phyloP scores from a whole-genome alignment of 1,140 invertebrate genomes.

The Prorops nasuta region DNA sequence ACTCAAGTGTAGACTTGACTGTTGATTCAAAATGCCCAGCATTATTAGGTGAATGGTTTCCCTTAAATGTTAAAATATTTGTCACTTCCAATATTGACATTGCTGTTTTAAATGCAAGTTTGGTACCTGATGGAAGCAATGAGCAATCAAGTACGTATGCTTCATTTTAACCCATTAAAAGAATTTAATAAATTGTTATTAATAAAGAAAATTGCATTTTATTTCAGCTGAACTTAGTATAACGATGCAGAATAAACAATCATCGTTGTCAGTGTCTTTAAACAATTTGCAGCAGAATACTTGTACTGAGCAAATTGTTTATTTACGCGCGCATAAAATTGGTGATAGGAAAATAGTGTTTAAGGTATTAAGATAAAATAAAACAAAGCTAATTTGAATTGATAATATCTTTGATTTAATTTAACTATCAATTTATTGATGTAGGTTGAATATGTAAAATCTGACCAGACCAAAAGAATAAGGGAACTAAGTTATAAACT shows the following conservation, averaged over 20 bases:
- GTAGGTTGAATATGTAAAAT: slow-evolving; percentile 48
- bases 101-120: slow-evolving; percentile 55
- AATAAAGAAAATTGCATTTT: slow-evolving; percentile 12
- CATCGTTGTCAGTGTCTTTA: slow-evolving; percentile 46
- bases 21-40: slow-evolving; percentile 69
- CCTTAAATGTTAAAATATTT: slow-evolving; percentile 62
- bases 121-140: slow-evolving; percentile 54
- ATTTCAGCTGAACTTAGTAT: slow-evolving; percentile 57
- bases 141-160: slow-evolving; percentile 56
- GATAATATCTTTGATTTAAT: neutral
- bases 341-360: slow-evolving; percentile 59
- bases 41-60: slow-evolving; percentile 76
- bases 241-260: slow-evolving; percentile 51
- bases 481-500: slow-evolving; percentile 65
- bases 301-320: slow-evolving; percentile 48
- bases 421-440: slow-evolving; percentile 25
- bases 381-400: too few species aligned
- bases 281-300: slow-evolving; percentile 40
- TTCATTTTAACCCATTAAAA: slow-evolving; percentile 10
- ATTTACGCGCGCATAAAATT: slow-evolving; percentile 63
- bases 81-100: slow-evolving; percentile 62
- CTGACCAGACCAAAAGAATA: slow-evolving; percentile 45
- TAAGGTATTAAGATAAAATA: too few species aligned
- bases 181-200: slow-evolving; percentile 4
- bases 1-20: slow-evolving; percentile 64